Evolutionary conservation across 1,140 invertebrate species (phyloP).

Genomic region (Hypsibius dujardini): DNA sequence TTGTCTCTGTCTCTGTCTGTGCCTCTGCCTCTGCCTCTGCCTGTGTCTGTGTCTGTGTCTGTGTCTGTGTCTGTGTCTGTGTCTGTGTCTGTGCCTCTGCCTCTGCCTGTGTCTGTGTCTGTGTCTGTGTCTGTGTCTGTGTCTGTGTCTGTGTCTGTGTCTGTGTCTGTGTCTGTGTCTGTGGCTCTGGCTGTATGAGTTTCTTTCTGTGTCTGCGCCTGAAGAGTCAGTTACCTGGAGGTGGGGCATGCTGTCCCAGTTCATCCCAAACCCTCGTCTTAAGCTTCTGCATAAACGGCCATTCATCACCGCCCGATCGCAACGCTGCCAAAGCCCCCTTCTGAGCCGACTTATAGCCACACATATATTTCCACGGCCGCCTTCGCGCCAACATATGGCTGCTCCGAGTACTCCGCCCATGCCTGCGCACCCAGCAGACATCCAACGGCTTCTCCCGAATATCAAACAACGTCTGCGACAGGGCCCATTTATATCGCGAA

Average conservation of each 20-base stretch:
- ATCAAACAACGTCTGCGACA: slow-evolving; percentile 13
- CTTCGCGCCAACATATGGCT: neutral
- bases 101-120: too few relatives aligned
- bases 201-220: too few relatives aligned
- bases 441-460: neutral
- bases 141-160: too few relatives aligned
- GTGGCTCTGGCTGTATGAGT: too few relatives aligned
- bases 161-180: too few relatives aligned
- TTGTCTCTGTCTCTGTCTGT: too few relatives aligned
- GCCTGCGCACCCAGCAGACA: neutral
- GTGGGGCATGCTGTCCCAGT: neutral
- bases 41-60: too few relatives aligned
- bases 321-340: neutral
- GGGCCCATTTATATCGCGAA: neutral
- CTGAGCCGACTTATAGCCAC: neutral
- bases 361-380: neutral
- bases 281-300: slow-evolving; percentile 3
- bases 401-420: neutral
- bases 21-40: too few relatives aligned
- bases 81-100: too few relatives aligned
- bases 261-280: neutral
- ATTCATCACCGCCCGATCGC: neutral
- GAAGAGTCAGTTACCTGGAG: neutral
- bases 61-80: too few relatives aligned
- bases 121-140: too few relatives aligned